Conservation (phyloP, 2,888 invertebrate genomes). For the Caenorhabditis sulstoni region DNA sequence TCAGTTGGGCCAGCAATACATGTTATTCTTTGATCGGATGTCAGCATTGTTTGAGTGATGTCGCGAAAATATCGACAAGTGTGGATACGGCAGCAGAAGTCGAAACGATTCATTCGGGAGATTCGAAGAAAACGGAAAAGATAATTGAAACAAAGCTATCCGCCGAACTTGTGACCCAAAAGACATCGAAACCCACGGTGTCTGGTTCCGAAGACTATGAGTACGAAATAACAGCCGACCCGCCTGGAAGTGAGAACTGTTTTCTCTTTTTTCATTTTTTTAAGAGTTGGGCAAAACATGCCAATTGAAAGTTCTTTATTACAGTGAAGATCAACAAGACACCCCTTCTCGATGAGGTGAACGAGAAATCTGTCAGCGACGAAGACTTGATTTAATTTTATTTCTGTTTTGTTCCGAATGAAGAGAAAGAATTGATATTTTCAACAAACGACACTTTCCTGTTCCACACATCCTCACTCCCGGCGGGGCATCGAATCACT, state of each 20-base stretch:
- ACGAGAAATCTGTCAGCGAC: conserved; percentile 50
- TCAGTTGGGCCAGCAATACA: conserved; percentile 38
- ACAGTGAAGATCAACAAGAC: conserved; percentile 61
- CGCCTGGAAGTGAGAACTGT: conserved; percentile 56
- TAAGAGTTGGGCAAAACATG: conserved; percentile 2
- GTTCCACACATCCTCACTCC: not conserved
- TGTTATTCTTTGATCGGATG: conserved; percentile 53
- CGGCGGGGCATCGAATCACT: conserved; percentile 24
- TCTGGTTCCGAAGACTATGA: conserved; percentile 48
- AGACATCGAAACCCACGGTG: not conserved
- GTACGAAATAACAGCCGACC: conserved; percentile 61
- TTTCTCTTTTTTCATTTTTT: conserved; percentile 10
- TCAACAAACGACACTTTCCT: conserved; percentile 12
- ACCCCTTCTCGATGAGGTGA: conserved; percentile 52
- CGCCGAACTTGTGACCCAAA: conserved; percentile 22
- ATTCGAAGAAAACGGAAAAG: conserved; percentile 22
- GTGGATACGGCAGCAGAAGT: conserved; percentile 7
- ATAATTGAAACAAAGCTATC: conserved; percentile 24
- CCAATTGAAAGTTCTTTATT: conserved; percentile 7
- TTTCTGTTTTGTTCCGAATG: conserved; percentile 13
- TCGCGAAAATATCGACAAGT: conserved; percentile 5
- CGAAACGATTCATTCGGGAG: conserved; percentile 47
- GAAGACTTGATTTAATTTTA: conserved; percentile 52
- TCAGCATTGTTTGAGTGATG: conserved; percentile 43
- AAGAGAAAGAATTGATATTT: not conserved